Evolutionary conservation across 2,113 vertebrate species (phyloP).

Genomic region (Arvicanthis niloticus): DNA sequence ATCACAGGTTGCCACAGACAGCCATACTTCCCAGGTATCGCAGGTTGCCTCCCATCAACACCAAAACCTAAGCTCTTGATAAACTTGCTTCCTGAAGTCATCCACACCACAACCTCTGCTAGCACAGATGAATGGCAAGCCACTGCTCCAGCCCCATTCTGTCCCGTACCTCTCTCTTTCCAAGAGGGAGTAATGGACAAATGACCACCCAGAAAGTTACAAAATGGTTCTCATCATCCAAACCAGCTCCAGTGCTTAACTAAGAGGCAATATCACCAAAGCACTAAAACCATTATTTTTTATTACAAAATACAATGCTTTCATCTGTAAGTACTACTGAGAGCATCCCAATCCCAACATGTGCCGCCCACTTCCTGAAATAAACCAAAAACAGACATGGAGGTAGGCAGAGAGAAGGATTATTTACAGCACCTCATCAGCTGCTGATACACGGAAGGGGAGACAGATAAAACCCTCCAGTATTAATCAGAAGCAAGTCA

Average conservation of each 20-base stretch:
- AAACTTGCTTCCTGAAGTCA: background rate
- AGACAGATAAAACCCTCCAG: too few species aligned
- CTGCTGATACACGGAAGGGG: rapidly evolving
- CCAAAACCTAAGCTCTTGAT: background rate
- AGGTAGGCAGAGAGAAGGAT: background rate
- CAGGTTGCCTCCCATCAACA: background rate
- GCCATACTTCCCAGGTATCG: too few species aligned
- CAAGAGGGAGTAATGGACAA: background rate
- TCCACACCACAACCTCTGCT: background rate
- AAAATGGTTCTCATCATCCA: background rate
- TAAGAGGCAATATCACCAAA: background rate
- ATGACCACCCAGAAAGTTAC: background rate
- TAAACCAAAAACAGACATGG: background rate
- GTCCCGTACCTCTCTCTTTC: background rate
- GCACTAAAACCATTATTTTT: background rate
- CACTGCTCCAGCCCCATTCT: background rate
- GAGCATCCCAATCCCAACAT: background rate
- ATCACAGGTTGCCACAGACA: too few species aligned
- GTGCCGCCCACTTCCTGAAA: background rate
- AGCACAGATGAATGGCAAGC: background rate
- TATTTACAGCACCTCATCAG: background rate
- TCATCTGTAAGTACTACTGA: background rate
- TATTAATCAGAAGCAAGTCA: background rate
- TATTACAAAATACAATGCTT: background rate
- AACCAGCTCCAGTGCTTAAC: background rate